Conservation (phyloP, 2,797 vertebrate species). For the Chiroxiphia lanceolata region DNA sequence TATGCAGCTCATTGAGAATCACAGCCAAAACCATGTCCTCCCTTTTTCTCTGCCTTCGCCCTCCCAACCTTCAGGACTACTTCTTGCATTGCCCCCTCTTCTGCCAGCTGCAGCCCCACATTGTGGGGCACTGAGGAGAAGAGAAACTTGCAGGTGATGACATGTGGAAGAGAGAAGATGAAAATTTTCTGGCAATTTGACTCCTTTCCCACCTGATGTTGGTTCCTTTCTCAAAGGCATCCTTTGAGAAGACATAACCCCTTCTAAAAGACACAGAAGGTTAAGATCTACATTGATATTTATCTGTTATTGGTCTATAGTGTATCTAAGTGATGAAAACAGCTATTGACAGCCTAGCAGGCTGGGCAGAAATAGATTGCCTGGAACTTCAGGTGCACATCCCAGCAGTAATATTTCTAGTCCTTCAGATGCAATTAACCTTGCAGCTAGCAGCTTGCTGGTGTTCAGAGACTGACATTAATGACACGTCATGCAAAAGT, state of each 20-base stretch:
- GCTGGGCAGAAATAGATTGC: not conserved
- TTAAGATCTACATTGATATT: not conserved
- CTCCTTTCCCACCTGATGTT: not conserved
- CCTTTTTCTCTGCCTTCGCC: not conserved
- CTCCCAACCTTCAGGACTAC: not conserved
- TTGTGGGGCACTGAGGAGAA: not conserved
- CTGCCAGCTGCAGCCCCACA: not conserved
- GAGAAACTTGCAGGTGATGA: not conserved
- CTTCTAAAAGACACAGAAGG: not conserved
- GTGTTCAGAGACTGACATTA: not conserved
- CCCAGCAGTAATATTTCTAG: not conserved
- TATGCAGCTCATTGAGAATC: not conserved
- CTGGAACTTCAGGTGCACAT: constrained; percentile 20
- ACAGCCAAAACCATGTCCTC: not conserved
- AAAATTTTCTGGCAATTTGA: not conserved
- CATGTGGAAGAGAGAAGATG: not conserved
- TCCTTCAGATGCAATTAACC: not conserved
- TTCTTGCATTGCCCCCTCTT: not conserved
- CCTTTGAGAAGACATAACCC: not conserved
- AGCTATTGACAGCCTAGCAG: not conserved
- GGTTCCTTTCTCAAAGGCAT: not conserved
- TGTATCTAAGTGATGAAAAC: not conserved
- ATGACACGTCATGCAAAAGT: constrained; percentile 18
- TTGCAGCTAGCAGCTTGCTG: not conserved
- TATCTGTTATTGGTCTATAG: not conserved